Evolutionary conservation across 2,113 vertebrate species (phyloP).

Genomic region (Zapornia atra): DNA sequence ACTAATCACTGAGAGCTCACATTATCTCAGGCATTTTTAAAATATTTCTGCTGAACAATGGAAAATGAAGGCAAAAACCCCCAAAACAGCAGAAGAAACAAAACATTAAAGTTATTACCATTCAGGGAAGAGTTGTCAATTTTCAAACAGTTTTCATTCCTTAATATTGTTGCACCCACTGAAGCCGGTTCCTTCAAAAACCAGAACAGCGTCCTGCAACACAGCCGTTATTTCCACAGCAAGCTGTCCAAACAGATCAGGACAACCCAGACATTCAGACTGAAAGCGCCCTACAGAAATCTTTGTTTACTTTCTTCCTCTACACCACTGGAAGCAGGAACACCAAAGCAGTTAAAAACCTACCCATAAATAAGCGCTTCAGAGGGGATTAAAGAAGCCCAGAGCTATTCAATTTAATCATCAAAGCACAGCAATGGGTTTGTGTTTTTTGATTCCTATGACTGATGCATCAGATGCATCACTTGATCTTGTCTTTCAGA

Average conservation of each 20-base stretch:
- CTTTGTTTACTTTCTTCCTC: background rate
- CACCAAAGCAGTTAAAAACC: background rate
- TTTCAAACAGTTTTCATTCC: background rate
- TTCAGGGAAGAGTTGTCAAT: background rate
- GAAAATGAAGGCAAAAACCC: background rate
- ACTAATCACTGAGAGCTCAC: background rate
- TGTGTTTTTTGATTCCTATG: background rate
- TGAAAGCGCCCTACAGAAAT: background rate
- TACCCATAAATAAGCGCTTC: background rate
- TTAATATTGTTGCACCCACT: background rate
- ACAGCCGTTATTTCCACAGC: background rate
- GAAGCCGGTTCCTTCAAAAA: background rate
- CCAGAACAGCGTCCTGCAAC: background rate
- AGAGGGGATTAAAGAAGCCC: conserved; percentile 4
- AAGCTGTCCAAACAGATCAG: background rate
- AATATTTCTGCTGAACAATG: rapidly evolving
- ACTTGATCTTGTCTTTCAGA: conserved; percentile 36
- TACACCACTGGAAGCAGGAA: background rate
- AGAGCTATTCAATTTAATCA: background rate
- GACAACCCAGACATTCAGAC: background rate
- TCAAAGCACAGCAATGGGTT: conserved; percentile 21
- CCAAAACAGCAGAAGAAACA: background rate
- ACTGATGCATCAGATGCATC: background rate
- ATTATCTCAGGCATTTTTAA: background rate
- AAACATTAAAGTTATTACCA: background rate